Evolutionary conservation across 2,888 invertebrate genomes (phyloP).

Genomic region (Tryphoninae sp.): DNA sequence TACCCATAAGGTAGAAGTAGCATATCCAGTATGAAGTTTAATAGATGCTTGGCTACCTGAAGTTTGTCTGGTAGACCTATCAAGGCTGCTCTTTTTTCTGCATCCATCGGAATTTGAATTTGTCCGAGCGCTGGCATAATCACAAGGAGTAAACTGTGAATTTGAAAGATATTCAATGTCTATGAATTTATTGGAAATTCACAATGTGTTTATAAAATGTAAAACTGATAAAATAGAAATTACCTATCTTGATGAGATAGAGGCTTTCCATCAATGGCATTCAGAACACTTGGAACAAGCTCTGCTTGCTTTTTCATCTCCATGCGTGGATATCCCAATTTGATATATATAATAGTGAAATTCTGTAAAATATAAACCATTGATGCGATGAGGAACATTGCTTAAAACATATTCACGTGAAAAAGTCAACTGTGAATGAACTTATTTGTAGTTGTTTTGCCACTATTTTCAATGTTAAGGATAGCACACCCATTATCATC

Average conservation of each 20-base stretch:
- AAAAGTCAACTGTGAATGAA: too few species aligned
- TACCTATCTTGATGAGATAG: conserved; percentile 92
- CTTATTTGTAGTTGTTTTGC: too few species aligned
- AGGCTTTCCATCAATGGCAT: conserved; percentile 91
- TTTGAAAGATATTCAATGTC: conserved; percentile 2
- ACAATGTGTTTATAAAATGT: not conserved
- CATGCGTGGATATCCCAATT: conserved; percentile 94
- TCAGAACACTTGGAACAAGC: conserved; percentile 88
- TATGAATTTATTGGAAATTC: not conserved
- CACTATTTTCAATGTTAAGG: too few species aligned
- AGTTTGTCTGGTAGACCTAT: conserved; percentile 90
- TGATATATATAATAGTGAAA: conserved; percentile 96
- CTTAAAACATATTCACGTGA: not conserved
- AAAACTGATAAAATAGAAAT: conserved; percentile 60
- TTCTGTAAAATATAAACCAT: conserved; percentile 85
- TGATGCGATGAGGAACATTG: not conserved
- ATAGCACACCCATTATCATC: too few species aligned
- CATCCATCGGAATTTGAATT: conserved; percentile 86
- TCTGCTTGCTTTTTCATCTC: conserved; percentile 88
- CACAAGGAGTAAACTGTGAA: conserved; percentile 88
- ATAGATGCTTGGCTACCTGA: conserved; percentile 85
- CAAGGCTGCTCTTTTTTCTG: conserved; percentile 84
- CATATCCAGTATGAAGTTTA: conserved; percentile 91
- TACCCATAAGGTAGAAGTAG: conserved; percentile 93
- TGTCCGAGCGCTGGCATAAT: conserved; percentile 91